phyloP scores from a whole-genome alignment of 2,888 invertebrate species.

The Octonoba sinensis region DNA sequence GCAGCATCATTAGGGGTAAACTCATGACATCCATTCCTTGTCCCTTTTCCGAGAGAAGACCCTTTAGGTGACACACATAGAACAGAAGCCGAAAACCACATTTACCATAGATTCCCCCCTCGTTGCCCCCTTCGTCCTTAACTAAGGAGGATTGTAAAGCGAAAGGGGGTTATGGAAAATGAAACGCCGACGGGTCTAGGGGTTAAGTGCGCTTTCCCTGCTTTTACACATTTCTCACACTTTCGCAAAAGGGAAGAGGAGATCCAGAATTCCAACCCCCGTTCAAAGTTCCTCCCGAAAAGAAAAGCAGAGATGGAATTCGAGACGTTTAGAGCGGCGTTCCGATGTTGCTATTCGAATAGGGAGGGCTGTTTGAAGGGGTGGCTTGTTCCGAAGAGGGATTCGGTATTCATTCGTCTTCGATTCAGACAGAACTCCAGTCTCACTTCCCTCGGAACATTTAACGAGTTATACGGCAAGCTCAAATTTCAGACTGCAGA shows the following conservation, averaged over 20 bases:
- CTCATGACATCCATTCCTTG: too few relatives aligned
- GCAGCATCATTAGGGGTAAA: background rate
- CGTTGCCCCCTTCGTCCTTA: background rate
- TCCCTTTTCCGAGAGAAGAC: too few relatives aligned
- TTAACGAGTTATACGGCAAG: too few relatives aligned
- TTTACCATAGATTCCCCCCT: background rate
- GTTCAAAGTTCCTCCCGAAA: too few relatives aligned
- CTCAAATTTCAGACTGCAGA: too few relatives aligned
- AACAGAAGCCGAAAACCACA: conserved; percentile 16
- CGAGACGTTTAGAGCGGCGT: conserved; percentile 6
- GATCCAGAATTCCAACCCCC: background rate
- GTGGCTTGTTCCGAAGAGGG: too few relatives aligned
- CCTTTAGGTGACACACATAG: background rate
- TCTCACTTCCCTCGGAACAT: too few relatives aligned
- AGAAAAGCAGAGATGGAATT: conserved; percentile 1
- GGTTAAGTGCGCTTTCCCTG: conserved; percentile 57
- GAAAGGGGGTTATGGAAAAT: conserved; percentile 1
- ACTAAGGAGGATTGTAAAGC: conserved; percentile 9
- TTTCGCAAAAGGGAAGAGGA: conserved; percentile 11
- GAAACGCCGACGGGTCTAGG: conserved; percentile 15
- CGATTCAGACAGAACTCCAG: too few relatives aligned
- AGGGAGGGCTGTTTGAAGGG: too few relatives aligned
- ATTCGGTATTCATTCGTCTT: too few relatives aligned
- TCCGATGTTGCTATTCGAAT: too few relatives aligned
- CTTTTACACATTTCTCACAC: conserved; percentile 45